Evolutionary conservation across 2,113 vertebrate species (phyloP).

Genomic region (Nibea coibor): DNA sequence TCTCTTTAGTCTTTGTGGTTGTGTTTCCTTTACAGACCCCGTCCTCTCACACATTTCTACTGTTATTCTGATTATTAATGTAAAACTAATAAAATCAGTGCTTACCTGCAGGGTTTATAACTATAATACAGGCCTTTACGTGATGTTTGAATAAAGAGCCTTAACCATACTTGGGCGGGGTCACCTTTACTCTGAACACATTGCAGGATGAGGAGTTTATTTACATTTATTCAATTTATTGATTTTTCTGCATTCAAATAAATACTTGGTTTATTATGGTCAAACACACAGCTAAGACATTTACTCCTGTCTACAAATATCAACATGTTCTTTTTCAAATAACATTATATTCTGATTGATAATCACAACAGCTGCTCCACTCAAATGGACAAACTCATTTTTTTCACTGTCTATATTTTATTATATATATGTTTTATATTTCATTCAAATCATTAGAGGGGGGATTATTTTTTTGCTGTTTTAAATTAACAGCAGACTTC

Average conservation of each 20-base stretch:
- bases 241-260: too few relatives aligned
- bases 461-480: background rate
- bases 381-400: background rate
- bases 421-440: too few relatives aligned
- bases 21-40: background rate
- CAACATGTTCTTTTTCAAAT: background rate
- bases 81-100: background rate
- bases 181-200: too few relatives aligned
- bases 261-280: background rate
- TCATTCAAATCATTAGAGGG: background rate
- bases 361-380: background rate
- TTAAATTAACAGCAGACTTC: background rate
- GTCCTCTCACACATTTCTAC: background rate
- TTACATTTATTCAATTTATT: too few relatives aligned
- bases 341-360: background rate
- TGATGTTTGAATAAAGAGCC: constrained; percentile 4
- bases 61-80: background rate
- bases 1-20: background rate
- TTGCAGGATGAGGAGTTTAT: too few relatives aligned
- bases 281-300: background rate
- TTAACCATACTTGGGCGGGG: background rate
- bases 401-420: background rate
- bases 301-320: background rate
- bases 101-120: background rate
- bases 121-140: background rate